Conservation (phyloP, 2,888 invertebrate genomes). For the Cartodere bifasciata region DNA sequence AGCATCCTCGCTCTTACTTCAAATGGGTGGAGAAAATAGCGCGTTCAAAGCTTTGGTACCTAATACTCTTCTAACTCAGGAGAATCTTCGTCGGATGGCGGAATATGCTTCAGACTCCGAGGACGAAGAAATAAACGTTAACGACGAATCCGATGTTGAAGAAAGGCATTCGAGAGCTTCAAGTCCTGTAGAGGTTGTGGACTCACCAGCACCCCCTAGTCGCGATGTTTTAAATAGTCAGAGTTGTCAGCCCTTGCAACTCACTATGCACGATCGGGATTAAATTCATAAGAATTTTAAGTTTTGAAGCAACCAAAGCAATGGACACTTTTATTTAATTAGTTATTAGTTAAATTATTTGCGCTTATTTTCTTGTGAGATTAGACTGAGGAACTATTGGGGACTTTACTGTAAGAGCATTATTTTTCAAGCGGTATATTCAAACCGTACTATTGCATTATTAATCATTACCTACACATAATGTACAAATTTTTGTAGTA, state of each 20-base stretch:
- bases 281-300: too few relatives aligned
- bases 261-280: slow-evolving; percentile 60
- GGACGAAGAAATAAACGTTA: slow-evolving; percentile 77
- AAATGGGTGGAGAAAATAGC: slow-evolving; percentile 83
- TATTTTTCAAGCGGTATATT: too few relatives aligned
- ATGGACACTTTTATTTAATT: too few relatives aligned
- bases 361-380: too few relatives aligned
- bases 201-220: slow-evolving; percentile 25
- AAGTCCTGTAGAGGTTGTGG: slow-evolving; percentile 38
- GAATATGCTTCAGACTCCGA: slow-evolving; percentile 50
- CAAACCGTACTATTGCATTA: too few relatives aligned
- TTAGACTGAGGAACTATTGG: too few relatives aligned
- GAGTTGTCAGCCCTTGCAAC: slow-evolving; percentile 55
- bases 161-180: slow-evolving; percentile 31
- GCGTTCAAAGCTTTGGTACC: slow-evolving; percentile 69
- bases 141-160: slow-evolving; percentile 61
- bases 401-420: too few relatives aligned
- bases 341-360: slow-evolving; percentile 12
- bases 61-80: slow-evolving; percentile 43
- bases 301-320: too few relatives aligned
- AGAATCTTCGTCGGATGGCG: slow-evolving; percentile 40
- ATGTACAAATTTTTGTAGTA: too few relatives aligned
- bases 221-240: too few relatives aligned
- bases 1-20: slow-evolving; percentile 32
- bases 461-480: too few relatives aligned